A percentile compares a stretch with the other conserved stretches of the same genome.
Evolutionary conservation across 2,797 vertebrate species (phyloP).

Genomic region (Lutjanus argentimaculatus): DNA sequence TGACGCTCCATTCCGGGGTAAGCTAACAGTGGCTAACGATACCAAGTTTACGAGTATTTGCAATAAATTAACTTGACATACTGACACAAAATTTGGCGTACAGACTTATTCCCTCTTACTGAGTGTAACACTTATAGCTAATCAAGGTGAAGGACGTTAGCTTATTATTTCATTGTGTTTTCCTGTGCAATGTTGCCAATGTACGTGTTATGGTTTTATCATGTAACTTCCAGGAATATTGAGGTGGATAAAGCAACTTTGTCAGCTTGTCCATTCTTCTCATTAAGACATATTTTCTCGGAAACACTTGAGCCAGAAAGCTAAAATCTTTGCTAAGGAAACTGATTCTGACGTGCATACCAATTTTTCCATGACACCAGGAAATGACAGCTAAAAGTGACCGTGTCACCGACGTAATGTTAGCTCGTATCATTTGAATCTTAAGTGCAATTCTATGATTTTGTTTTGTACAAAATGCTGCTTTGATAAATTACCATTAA

Average conservation of each 20-base stretch:
- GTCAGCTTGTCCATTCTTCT: neutral
- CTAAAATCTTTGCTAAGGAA: neutral
- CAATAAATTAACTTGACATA: neutral
- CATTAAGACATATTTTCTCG: neutral
- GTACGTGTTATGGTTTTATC: no score
- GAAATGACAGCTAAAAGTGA: slow-evolving; percentile 7
- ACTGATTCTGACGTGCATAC: neutral
- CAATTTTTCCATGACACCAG: slow-evolving; percentile 5
- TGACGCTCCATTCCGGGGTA: neutral
- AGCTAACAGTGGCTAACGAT: slow-evolving; percentile 54
- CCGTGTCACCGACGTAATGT: neutral
- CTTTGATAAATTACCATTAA: neutral
- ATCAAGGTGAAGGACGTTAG: neutral
- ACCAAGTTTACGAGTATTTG: neutral
- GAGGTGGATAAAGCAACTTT: neutral
- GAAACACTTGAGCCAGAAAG: neutral
- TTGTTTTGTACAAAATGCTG: no score
- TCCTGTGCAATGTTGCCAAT: neutral
- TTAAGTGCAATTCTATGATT: fast-evolving
- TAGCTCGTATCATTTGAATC: neutral
- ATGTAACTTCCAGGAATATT: neutral
- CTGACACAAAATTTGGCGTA: neutral
- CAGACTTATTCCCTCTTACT: neutral
- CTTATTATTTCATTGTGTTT: neutral
- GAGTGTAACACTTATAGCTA: neutral